Evolutionary conservation across 1,140 invertebrate genomes (phyloP).

Genomic region (Sarcophaga peregrina): DNA sequence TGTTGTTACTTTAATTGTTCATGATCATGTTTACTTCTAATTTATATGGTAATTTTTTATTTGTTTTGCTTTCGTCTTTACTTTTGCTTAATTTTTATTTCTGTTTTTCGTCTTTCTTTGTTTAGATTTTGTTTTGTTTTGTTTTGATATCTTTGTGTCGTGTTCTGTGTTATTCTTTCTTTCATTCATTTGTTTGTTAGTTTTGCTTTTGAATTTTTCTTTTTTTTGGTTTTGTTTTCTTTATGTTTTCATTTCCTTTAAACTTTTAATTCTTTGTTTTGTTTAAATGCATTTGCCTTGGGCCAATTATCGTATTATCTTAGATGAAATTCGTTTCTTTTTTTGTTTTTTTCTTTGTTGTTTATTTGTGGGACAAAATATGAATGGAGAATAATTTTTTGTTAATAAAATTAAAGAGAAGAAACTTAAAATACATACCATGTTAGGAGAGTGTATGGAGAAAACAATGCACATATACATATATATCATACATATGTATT

Average conservation of each 20-base stretch:
- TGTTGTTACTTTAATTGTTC: constrained; percentile 7
- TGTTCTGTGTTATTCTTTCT: too few species aligned
- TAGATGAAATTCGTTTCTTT: too few species aligned
- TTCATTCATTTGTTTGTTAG: background rate
- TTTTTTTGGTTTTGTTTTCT: background rate
- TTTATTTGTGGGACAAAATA: too few species aligned
- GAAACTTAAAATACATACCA: too few species aligned
- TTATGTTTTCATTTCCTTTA: background rate
- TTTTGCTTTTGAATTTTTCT: background rate
- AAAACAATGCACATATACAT: too few species aligned
- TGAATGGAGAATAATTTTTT: too few species aligned
- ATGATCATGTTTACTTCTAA: background rate
- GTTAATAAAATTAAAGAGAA: too few species aligned
- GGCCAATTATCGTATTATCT: background rate
- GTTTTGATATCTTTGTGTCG: too few species aligned
- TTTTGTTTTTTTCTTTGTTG: too few species aligned
- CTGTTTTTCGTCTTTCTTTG: background rate
- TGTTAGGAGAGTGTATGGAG: too few species aligned
- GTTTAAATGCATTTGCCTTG: background rate
- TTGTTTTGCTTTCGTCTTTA: background rate
- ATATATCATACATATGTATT: too few species aligned
- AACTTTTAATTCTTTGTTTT: background rate
- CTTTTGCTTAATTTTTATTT: background rate
- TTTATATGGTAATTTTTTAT: background rate
- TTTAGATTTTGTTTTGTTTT: too few species aligned